Percentiles rank a stretch among this genome's conserved stretches.
phyloP scores from a whole-genome alignment of 2,113 vertebrate species.

The Promerops cafer region DNA sequence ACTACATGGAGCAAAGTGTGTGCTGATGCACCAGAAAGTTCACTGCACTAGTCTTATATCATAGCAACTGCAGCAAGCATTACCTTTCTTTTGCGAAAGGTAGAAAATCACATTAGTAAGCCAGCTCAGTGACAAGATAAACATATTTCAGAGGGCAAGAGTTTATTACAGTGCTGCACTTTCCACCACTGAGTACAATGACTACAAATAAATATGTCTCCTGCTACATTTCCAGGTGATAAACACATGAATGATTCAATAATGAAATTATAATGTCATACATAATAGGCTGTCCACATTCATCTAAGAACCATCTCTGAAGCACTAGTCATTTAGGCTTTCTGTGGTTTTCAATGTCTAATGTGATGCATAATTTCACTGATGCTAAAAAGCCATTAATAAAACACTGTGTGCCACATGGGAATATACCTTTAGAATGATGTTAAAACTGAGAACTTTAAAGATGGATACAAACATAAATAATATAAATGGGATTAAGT shows the following conservation, averaged over 20 bases:
- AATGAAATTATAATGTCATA: not conserved
- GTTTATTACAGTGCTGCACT: not conserved
- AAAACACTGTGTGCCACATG: not conserved
- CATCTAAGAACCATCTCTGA: not conserved
- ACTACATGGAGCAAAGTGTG: not conserved
- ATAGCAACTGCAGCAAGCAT: not conserved
- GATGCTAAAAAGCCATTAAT: not conserved
- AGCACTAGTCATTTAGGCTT: not conserved
- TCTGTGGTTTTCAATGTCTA: not conserved
- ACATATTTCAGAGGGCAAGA: not conserved
- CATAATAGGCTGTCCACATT: not conserved
- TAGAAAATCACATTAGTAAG: constrained; percentile 4
- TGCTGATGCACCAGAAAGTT: not conserved
- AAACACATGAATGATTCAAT: not conserved
- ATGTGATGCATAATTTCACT: not conserved
- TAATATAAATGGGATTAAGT: not conserved
- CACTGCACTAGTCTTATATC: not conserved
- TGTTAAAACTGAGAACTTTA: not conserved
- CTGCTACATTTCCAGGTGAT: not conserved
- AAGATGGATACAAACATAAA: not conserved
- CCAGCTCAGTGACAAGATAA: not conserved
- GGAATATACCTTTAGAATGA: not conserved
- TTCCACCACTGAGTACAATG: not conserved
- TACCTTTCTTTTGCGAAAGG: not conserved
- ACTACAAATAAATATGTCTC: not conserved